Evolutionary conservation across 2,797 vertebrate species (phyloP).

Genomic region (Buphagus erythrorhynchus): DNA sequence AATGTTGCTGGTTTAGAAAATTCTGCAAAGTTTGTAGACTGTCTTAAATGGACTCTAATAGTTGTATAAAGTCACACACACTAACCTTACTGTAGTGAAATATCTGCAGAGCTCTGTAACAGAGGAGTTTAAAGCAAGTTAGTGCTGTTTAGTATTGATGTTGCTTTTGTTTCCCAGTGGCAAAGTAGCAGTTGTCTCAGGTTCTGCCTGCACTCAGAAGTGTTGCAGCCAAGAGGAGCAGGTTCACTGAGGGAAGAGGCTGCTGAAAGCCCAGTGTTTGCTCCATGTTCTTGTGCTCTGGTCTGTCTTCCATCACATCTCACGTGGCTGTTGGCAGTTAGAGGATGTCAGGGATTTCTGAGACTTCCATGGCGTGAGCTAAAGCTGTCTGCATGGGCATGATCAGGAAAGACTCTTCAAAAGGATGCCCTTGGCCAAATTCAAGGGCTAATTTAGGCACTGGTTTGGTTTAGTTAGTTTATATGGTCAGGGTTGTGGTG

Average conservation of each 20-base stretch:
- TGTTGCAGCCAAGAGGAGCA: neutral
- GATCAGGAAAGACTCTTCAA: neutral
- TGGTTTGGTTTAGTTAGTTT: neutral
- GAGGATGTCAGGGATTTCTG: neutral
- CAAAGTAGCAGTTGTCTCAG: neutral
- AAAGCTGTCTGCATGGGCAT: neutral
- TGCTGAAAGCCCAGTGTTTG: neutral
- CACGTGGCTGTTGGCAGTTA: neutral
- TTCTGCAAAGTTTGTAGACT: neutral
- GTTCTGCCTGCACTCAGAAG: neutral
- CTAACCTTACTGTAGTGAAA: neutral
- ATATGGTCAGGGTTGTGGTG: neutral
- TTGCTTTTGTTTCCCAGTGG: neutral
- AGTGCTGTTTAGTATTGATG: neutral
- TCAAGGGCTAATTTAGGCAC: neutral
- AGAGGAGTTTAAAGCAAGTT: neutral
- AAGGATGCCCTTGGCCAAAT: neutral
- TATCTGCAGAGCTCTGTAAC: neutral
- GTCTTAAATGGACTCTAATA: neutral
- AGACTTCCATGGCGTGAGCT: accelerated
- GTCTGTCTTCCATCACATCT: neutral
- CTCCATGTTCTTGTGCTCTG: accelerated
- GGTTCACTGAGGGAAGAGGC: neutral
- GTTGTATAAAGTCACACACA: neutral
- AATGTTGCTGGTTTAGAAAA: neutral